Percentiles rank a stretch among this genome's conserved stretches.
Evolutionary conservation across 2,113 vertebrate genomes (phyloP).

Genomic region (Rhinolophus ferrumequinum): DNA sequence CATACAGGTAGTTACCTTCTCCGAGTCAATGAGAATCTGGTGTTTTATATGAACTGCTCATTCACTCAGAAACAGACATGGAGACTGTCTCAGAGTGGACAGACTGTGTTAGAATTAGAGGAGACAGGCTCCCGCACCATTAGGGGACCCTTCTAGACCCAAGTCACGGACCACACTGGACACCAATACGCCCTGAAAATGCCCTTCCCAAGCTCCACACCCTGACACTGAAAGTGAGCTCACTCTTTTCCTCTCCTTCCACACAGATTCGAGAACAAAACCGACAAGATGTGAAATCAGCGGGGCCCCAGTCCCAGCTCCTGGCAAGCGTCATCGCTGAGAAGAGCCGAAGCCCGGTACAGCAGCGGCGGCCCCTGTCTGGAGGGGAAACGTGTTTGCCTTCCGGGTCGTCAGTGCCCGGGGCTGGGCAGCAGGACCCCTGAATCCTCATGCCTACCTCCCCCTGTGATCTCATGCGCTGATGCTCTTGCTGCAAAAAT

Average conservation of each 20-base stretch:
- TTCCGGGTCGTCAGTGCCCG: conserved; percentile 17
- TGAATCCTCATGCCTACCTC: conserved; percentile 46
- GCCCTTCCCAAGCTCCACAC: not conserved
- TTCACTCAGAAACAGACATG: not conserved
- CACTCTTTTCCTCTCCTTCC: not conserved
- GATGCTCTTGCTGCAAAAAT: conserved; percentile 47
- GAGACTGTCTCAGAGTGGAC: not conserved
- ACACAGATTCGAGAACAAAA: conserved; percentile 95
- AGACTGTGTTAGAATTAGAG: not conserved
- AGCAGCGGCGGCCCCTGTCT: conserved; percentile 54
- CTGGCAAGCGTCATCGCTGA: conserved; percentile 94
- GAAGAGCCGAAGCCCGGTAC: conserved; percentile 92
- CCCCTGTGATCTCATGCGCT: not conserved
- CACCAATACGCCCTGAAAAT: not conserved
- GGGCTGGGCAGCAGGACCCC: conserved; percentile 63
- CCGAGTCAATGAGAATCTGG: not conserved
- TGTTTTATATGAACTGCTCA: not conserved
- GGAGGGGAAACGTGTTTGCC: conserved; percentile 35
- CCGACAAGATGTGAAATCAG: conserved; percentile 97
- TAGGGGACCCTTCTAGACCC: not conserved
- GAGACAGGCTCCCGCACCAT: too few species aligned
- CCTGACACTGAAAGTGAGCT: not conserved
- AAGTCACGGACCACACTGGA: not conserved
- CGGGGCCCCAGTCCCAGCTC: conserved; percentile 96
- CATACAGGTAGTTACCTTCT: not conserved